phyloP scores from a whole-genome alignment of 1,140 invertebrate species.

The Apis dorsata region DNA sequence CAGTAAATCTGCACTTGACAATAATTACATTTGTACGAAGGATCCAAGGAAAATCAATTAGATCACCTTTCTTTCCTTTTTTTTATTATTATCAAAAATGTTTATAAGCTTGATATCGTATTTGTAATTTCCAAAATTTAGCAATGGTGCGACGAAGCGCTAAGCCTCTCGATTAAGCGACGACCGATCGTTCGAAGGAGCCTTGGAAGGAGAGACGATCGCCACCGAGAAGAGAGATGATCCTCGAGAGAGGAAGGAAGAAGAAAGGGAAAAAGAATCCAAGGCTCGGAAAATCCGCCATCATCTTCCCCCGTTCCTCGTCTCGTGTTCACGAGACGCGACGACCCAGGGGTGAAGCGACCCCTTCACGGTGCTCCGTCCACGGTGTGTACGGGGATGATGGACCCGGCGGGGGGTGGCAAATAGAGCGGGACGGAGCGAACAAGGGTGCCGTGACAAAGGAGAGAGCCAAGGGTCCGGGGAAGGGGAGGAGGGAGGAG shows the following conservation, averaged over 20 bases:
- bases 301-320: not conserved
- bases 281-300: slow-evolving; percentile 11
- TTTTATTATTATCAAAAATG: too few species aligned
- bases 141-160: too few species aligned
- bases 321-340: slow-evolving; percentile 27
- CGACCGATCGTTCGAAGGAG: too few species aligned
- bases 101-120: too few species aligned
- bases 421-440: slow-evolving; percentile 77
- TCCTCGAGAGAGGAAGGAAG: slow-evolving; percentile 26
- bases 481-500: slow-evolving; percentile 53
- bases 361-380: slow-evolving; percentile 59
- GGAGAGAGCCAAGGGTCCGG: slow-evolving; percentile 68
- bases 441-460: slow-evolving; percentile 79
- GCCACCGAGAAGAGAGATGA: too few species aligned
- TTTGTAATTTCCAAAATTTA: too few species aligned
- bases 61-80: too few species aligned
- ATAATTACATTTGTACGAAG: too few species aligned
- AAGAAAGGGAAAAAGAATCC: slow-evolving; percentile 44
- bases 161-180: too few species aligned
- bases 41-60: too few species aligned
- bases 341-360: not conserved
- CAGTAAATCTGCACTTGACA: too few species aligned
- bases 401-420: slow-evolving; percentile 68
- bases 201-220: too few species aligned
- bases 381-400: slow-evolving; percentile 69